phyloP scores from a whole-genome alignment of 2,113 vertebrate genomes.

The Otocyon megalotis region DNA sequence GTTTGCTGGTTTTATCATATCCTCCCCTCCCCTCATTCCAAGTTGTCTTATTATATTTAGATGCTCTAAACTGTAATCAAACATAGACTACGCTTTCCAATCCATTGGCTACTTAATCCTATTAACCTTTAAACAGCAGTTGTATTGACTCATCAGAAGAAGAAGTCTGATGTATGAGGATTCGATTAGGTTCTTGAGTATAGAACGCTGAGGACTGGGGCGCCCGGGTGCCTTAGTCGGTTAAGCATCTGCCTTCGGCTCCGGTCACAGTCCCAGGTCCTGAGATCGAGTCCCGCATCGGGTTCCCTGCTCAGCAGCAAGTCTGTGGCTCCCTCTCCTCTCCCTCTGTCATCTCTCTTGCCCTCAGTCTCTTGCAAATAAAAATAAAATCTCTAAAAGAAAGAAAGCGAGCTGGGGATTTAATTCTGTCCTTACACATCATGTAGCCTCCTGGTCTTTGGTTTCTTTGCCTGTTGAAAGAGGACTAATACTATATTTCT shows the following conservation, averaged over 20 bases:
- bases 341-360: too few relatives aligned
- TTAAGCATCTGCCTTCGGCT: too few relatives aligned
- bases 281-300: too few relatives aligned
- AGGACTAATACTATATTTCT: background rate
- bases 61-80: conserved; percentile 84
- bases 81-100: conserved; percentile 85
- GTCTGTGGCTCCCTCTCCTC: too few relatives aligned
- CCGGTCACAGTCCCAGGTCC: too few relatives aligned
- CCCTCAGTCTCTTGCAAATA: too few relatives aligned
- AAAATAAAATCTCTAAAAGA: too few relatives aligned
- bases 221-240: too few relatives aligned
- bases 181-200: background rate
- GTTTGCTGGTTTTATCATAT: conserved; percentile 73
- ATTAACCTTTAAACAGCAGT: conserved; percentile 90
- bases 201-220: background rate
- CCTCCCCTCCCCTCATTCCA: background rate
- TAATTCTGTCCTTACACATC: conserved; percentile 34
- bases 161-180: conserved; percentile 29
- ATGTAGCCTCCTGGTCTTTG: background rate
- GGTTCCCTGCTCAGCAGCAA: too few relatives aligned
- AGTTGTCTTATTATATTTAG: conserved; percentile 80
- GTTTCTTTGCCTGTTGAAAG: conserved; percentile 54
- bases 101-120: conserved; percentile 88
- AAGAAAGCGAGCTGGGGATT: background rate
- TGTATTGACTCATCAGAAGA: conserved; percentile 86